Evolutionary conservation across 2,888 invertebrate species (phyloP).

Genomic region (Lumbricus terrestris): DNA sequence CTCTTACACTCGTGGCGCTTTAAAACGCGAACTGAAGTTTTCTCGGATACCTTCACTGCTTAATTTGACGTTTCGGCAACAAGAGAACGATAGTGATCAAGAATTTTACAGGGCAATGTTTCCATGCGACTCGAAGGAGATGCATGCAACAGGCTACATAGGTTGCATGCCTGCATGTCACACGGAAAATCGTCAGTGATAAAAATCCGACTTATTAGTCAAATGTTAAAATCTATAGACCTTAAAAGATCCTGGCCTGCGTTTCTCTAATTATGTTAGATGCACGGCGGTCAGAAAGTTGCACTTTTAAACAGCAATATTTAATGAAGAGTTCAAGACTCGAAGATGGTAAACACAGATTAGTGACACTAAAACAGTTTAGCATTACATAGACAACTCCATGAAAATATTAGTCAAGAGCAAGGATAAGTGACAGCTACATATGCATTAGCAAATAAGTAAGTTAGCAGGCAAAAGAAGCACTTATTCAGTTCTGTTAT

Average conservation of each 20-base stretch:
- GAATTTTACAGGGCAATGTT: neutral
- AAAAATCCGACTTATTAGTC: neutral
- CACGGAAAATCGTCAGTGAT: constrained; percentile 3
- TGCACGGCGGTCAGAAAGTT: neutral
- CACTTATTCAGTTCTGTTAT: too few relatives aligned
- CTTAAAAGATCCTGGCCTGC: neutral
- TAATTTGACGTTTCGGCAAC: neutral
- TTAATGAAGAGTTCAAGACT: neutral
- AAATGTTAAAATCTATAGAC: neutral
- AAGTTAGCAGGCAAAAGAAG: too few relatives aligned
- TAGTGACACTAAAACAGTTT: neutral
- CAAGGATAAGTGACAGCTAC: too few relatives aligned
- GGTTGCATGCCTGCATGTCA: constrained; percentile 3
- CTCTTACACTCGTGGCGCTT: neutral
- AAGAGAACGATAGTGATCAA: neutral
- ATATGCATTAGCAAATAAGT: too few relatives aligned
- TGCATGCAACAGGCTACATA: neutral
- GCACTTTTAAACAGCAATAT: neutral
- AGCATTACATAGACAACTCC: neutral
- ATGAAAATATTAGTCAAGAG: neutral
- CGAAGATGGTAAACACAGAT: neutral
- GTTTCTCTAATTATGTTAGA: neutral
- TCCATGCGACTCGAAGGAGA: neutral
- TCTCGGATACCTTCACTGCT: neutral
- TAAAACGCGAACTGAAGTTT: neutral